Base-by-base conservation (phyloP, 2,113 vertebrate genomes). In the Corythornis vintsioides region DNA sequence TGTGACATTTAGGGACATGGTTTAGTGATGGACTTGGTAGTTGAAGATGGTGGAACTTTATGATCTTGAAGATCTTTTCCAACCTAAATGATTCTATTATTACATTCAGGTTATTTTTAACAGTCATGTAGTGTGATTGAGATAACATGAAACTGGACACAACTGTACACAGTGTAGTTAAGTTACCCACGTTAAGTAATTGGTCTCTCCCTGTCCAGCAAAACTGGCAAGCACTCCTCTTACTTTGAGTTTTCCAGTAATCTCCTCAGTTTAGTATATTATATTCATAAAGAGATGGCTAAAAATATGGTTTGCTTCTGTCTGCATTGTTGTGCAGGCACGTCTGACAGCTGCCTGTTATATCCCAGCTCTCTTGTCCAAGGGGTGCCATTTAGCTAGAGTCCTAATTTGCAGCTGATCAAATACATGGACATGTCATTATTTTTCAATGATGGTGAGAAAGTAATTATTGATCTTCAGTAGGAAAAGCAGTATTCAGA, bases 401-500 rank as follows among this genome's bases (percentile, higher is more conserved):
- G 50, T 57, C 63, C 48, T 86, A 57, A 91, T 89, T 86, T 93
- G 77, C 78, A 80, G 74, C 89, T 88, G 84, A 84, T 83, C 66
- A 81, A 72, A 81, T 60, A 33, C 4, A 7, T 15, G 29, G 75
- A 69, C 29, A 35, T 53, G 53, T 56, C 83, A 88, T 93, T 78
- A 43, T 90, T 86, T 92, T 86, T 88, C 64, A 59, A 3, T 20
- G 67, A 72, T n/a, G 19, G 29, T 67, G 70, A 91, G 74, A 89
- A 96, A 89, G 69, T 31, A 89, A 73, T 92, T 76, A 88, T 80
- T 63, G 79, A 93, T 91, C 78, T 92, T 65, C 28, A 73, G 40
- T 33, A 69, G 59, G 31, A 82, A 70, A 82, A 86, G 65, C 72
- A 81, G 43, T 59, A 69, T 31, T 86, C 22, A 43, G 56, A 57